Evolutionary conservation across 1,140 invertebrate genomes (phyloP), one percentile per base, ranked within the genome.

Genomic region (Anthonomus grandis): DNA sequence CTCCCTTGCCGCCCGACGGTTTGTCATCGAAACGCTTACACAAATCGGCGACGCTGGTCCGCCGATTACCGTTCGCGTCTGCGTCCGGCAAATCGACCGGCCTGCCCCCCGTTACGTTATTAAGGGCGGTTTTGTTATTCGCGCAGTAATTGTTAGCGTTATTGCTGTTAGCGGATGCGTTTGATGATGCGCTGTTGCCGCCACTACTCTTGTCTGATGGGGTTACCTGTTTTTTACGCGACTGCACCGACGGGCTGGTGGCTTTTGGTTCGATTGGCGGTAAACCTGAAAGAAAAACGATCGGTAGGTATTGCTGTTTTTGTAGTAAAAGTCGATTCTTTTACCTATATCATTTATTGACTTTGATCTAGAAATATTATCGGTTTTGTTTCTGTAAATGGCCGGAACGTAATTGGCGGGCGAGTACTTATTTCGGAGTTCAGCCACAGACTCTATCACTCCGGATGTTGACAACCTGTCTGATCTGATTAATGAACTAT

Each of bases 341-440:
- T 54, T 60, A 64, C 62, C 78, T 23, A 80, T 79, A 56, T 79
- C 79, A 56, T 78, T 80, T 2, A 77, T 79, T 18, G 77, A 79
- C 1, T 79, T 80, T 3, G 79, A 80, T 23, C 78, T 66, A 4
- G 77, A 73, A 39, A 71, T 75, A 59, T 76, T 66, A 21, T 74
- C 61, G 49, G 54, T 70, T 44, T 65, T 66, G 15, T 59, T 79
- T 47, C 80, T 70, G 47, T 79, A 75, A 4, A 80, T 78, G 21
- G 79, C 75, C 6, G 83, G 81, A 44, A 82, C 75, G 66, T 86
- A 85, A 56, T 81, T 79, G 4, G 78, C 70, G 6, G 82, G 81
- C 0, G 81, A 84, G 63, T 84, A 85, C 61, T 82, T 83, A 50
- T 79, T 80, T 61, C 80, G 79, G 3, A 84, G 64, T 39, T 85